A percentile compares a stretch with the other conserved stretches of the same genome.
Conservation (phyloP, 2,113 vertebrate species). For the Dicentrarchus labrax region DNA sequence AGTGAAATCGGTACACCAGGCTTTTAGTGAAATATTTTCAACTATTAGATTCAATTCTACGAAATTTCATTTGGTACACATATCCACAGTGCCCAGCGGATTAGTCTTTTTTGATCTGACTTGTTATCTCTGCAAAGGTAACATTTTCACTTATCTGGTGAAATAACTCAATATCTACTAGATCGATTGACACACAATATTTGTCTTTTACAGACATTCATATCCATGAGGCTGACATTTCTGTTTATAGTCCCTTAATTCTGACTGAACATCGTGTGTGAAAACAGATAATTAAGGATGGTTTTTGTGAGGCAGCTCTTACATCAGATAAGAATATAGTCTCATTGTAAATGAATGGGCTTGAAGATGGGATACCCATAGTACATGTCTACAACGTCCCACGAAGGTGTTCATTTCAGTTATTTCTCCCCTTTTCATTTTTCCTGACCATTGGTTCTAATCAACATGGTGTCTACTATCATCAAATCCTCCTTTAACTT, state of each 20-base stretch:
- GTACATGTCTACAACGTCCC: background rate
- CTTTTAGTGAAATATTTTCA: background rate
- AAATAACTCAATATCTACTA: background rate
- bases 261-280: background rate
- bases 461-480: slow-evolving; percentile 19
- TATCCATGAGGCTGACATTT: background rate
- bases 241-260: background rate
- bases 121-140: background rate
- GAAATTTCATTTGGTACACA: background rate
- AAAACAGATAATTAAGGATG: background rate
- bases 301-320: background rate
- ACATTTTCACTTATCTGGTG: background rate
- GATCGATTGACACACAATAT: no score
- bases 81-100: background rate
- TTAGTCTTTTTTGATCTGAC: background rate
- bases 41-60: background rate
- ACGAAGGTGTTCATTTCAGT: slow-evolving; percentile 20
- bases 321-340: slow-evolving; percentile 3
- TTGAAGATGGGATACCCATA: background rate
- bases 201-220: background rate
- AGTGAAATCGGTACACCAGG: no score
- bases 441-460: slow-evolving; percentile 43
- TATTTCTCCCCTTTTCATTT: slow-evolving; percentile 20
- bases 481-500: slow-evolving; percentile 20
- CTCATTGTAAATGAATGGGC: background rate